Conservation (phyloP, 1,140 invertebrate genomes). For the Nephila pilipes region DNA sequence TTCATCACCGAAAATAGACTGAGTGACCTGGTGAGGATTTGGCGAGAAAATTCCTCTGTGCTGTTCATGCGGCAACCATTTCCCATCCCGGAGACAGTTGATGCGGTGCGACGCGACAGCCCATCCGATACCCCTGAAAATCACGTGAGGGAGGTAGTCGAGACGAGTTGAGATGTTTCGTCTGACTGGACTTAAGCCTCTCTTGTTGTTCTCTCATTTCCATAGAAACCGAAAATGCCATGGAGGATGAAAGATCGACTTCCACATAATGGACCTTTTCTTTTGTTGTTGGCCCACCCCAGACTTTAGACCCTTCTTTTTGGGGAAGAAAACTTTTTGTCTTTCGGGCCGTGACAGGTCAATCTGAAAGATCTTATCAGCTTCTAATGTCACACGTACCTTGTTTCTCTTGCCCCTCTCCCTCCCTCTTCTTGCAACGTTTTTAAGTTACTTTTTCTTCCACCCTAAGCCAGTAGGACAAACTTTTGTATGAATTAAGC, state of each 20-base stretch:
- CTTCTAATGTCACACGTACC: constrained; percentile 70
- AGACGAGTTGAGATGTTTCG: constrained; percentile 75
- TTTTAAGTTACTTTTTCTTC: neutral
- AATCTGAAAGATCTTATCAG: constrained; percentile 76
- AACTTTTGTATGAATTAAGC: constrained; percentile 76
- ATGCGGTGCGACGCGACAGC: constrained; percentile 70
- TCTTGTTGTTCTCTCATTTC: constrained; percentile 76
- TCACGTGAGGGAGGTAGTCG: constrained; percentile 61
- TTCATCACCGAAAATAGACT: no score
- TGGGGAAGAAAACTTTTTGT: constrained; percentile 39
- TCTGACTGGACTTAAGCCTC: constrained; percentile 76
- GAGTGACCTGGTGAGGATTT: neutral
- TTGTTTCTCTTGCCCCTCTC: constrained; percentile 3
- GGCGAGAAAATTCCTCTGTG: neutral
- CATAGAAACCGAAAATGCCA: constrained; percentile 77
- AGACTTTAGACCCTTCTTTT: constrained; percentile 69
- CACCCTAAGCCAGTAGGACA: constrained; percentile 42
- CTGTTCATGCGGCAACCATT: constrained; percentile 21
- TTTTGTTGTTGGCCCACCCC: constrained; percentile 58
- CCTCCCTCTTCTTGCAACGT: neutral
- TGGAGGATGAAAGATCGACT: constrained; percentile 73
- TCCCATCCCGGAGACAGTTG: constrained; percentile 43
- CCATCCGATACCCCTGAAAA: constrained; percentile 68
- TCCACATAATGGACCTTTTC: constrained; percentile 73
- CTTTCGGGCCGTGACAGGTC: constrained; percentile 72